Evolutionary conservation across 2,113 vertebrate species (phyloP).

Genomic region (Eidolon helvum): DNA sequence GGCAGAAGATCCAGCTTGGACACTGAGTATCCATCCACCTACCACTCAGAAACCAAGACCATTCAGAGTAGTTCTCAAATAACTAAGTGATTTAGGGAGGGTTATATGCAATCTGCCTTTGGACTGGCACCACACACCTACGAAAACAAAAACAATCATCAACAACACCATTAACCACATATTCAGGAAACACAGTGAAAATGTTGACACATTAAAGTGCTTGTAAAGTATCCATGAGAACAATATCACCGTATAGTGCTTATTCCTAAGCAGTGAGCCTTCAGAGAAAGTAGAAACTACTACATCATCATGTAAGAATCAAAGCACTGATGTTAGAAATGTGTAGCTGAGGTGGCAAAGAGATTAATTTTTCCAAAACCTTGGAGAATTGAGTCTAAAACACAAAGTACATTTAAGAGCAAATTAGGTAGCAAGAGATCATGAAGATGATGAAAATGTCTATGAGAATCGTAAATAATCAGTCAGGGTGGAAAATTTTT

Average conservation of each 20-base stretch:
- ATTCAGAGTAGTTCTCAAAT: not conserved
- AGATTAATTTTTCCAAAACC: not conserved
- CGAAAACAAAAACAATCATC: not conserved
- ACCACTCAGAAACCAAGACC: not conserved
- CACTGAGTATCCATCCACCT: not conserved
- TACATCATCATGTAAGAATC: not conserved
- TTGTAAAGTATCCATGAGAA: not conserved
- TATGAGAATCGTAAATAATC: slow-evolving; percentile 14
- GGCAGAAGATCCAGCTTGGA: not conserved
- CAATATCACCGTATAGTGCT: not conserved
- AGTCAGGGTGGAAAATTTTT: not conserved
- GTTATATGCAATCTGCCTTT: slow-evolving; percentile 46
- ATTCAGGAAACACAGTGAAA: not conserved
- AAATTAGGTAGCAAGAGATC: slow-evolving; percentile 11
- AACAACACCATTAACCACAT: not conserved
- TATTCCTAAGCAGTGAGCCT: not conserved
- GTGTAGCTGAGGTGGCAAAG: not conserved
- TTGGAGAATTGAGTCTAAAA: not conserved
- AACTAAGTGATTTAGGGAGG: slow-evolving; percentile 75
- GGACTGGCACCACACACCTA: not conserved
- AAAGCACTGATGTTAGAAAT: not conserved
- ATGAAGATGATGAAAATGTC: not conserved
- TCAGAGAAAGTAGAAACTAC: not conserved
- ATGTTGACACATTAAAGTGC: not conserved
- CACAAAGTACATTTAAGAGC: not conserved